These are phyloP conservation scores for Sciurus niger DNA, from an alignment of 2,113 vertebrate genomes.

Conservation along the genomic window DNA sequence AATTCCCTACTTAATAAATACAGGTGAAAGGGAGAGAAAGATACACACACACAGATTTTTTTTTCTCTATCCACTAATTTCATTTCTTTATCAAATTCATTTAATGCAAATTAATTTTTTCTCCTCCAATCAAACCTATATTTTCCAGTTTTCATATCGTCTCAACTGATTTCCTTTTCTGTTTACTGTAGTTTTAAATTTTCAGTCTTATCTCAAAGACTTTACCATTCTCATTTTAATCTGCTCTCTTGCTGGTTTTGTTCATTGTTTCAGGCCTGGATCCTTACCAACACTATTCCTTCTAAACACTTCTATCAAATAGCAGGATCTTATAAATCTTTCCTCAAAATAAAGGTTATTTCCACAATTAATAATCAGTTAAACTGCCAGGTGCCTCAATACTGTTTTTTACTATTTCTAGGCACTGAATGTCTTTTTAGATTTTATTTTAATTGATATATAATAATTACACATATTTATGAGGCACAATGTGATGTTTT, in stretches of 20 bases:
- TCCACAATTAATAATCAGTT: slow-evolving; percentile 35
- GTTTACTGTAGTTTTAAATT: slow-evolving; percentile 27
- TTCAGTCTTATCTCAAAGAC: slow-evolving; percentile 53
- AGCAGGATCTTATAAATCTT: slow-evolving; percentile 8
- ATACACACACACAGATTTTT: background rate
- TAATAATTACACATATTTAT: background rate
- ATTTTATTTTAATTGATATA: background rate
- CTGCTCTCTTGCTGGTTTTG: background rate
- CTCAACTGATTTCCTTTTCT: slow-evolving; percentile 19
- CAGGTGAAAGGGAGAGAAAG: background rate
- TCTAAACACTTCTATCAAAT: slow-evolving; percentile 45
- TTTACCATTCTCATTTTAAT: slow-evolving; percentile 47
- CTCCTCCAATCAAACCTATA: background rate
- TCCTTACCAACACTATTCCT: slow-evolving; percentile 50
- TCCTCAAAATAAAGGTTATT: background rate
- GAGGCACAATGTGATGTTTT: background rate
- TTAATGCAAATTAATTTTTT: background rate
- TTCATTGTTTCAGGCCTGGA: slow-evolving; percentile 7
- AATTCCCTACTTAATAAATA: slow-evolving; percentile 15
- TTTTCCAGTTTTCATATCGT: background rate
- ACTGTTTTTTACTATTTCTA: slow-evolving; percentile 21
- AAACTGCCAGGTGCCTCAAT: background rate
- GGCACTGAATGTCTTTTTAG: background rate
- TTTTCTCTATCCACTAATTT: slow-evolving; percentile 1
- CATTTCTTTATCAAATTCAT: slow-evolving; percentile 56